Evolutionary conservation across 2,888 invertebrate genomes (phyloP).

Genomic region (Oscheius sp.): DNA sequence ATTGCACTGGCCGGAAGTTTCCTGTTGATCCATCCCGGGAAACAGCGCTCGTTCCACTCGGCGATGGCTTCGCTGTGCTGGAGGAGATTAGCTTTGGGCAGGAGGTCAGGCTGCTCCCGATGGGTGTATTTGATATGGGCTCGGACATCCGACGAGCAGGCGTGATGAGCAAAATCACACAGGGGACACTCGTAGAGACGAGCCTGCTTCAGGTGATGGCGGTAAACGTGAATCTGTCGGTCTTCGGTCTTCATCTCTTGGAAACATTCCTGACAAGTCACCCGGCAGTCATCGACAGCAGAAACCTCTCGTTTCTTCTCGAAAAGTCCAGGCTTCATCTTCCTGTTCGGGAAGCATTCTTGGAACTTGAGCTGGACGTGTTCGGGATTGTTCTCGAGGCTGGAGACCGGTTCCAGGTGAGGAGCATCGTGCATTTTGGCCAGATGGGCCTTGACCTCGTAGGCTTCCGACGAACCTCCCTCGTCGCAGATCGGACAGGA

Average conservation of each 20-base stretch:
- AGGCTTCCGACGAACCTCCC: conserved; percentile 52
- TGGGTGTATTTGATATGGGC: conserved; percentile 56
- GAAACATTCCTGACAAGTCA: conserved; percentile 54
- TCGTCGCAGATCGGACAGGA: conserved; percentile 59
- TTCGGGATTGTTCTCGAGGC: conserved; percentile 49
- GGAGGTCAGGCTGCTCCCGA: conserved; percentile 52
- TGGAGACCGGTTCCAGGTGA: conserved; percentile 50
- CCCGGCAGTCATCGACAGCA: conserved; percentile 35
- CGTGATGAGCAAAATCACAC: conserved; percentile 63
- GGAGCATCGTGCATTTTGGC: conserved; percentile 39
- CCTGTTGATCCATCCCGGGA: conserved; percentile 65
- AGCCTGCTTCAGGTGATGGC: conserved; percentile 61
- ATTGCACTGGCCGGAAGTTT: conserved; percentile 54
- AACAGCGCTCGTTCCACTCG: conserved; percentile 63
- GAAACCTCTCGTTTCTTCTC: conserved; percentile 27
- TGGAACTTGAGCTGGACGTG: conserved; percentile 56
- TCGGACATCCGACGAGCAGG: conserved; percentile 62
- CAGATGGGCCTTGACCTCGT: conserved; percentile 57
- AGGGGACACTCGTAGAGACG: conserved; percentile 60
- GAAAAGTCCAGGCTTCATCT: conserved; percentile 47
- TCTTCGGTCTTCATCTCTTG: conserved; percentile 64
- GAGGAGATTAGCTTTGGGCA: conserved; percentile 55
- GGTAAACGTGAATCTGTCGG: conserved; percentile 64
- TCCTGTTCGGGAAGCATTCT: conserved; percentile 56
- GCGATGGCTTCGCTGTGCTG: conserved; percentile 52